Conservation (phyloP, 1,140 invertebrate genomes). For the Euura saliciscinereae region DNA sequence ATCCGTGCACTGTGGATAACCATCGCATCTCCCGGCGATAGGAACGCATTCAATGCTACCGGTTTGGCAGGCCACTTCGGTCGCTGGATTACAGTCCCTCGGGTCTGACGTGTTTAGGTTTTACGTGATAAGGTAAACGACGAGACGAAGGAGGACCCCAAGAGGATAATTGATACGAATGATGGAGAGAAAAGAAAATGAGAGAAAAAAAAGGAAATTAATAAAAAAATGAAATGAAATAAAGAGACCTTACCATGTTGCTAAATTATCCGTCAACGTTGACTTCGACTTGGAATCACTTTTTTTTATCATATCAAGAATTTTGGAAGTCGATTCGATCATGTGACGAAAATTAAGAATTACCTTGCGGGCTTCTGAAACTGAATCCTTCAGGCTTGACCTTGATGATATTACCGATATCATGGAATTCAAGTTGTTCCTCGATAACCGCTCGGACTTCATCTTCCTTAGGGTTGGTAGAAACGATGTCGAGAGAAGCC, state of each 20-base stretch:
- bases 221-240: no score
- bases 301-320: no score
- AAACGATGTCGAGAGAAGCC: conserved; percentile 50
- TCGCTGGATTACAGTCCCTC: conserved; percentile 41
- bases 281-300: no score
- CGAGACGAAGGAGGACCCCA: not conserved
- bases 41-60: conserved; percentile 60
- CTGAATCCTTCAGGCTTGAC: conserved; percentile 46
- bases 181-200: not conserved
- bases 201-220: no score
- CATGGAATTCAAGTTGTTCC: conserved; percentile 43
- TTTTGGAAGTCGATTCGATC: no score
- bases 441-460: conserved; percentile 42
- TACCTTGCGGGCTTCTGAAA: conserved; percentile 50
- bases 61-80: conserved; percentile 46
- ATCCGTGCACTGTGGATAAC: conserved; percentile 59
- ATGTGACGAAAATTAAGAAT: not conserved
- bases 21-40: conserved; percentile 56
- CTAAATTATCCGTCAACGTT: no score
- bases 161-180: not conserved
- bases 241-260: no score
- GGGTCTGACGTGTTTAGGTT: no score
- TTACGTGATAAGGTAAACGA: no score
- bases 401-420: conserved; percentile 39
- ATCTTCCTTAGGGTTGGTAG: conserved; percentile 42